These are phyloP conservation scores for Smutsia temminckii DNA, from an alignment of 2,797 vertebrate species.

Conservation along the genomic window DNA sequence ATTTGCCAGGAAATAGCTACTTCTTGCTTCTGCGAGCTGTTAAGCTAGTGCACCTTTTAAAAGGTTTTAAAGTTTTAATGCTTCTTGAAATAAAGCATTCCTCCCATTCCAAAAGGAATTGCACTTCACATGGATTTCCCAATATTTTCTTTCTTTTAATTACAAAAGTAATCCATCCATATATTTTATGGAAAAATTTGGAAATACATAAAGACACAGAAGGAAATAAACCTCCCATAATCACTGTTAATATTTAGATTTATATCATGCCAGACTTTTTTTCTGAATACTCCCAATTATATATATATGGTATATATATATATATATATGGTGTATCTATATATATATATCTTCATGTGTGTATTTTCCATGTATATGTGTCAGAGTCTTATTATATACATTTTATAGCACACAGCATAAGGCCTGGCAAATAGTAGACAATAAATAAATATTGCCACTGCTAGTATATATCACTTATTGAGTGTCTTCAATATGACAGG, in stretches of 20 bases:
- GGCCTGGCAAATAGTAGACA: background rate
- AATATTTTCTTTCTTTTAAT: constrained; percentile 38
- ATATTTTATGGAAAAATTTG: constrained; percentile 7
- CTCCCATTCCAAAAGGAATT: constrained; percentile 50
- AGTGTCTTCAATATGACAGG: background rate
- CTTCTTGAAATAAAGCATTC: constrained; percentile 35
- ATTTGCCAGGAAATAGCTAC: constrained; percentile 37
- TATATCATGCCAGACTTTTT: background rate
- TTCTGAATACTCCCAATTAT: background rate
- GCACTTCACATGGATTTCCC: background rate
- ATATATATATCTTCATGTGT: background rate
- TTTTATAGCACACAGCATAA: background rate
- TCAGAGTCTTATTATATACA: background rate
- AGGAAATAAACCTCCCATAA: background rate
- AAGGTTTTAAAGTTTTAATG: constrained; percentile 55
- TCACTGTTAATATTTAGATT: constrained; percentile 29
- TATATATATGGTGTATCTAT: background rate
- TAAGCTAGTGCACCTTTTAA: constrained; percentile 36
- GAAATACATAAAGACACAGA: background rate
- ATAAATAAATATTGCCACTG: background rate
- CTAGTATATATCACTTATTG: background rate
- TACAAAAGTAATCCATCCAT: background rate
- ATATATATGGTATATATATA: background rate
- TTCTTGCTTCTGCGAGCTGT: background rate
- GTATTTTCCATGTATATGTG: background rate